Percentiles rank a stretch among this genome's conserved stretches.
These are phyloP conservation scores for Jordanella pulchra DNA, from an alignment of 2,797 vertebrate species.

Conservation along the genomic window DNA sequence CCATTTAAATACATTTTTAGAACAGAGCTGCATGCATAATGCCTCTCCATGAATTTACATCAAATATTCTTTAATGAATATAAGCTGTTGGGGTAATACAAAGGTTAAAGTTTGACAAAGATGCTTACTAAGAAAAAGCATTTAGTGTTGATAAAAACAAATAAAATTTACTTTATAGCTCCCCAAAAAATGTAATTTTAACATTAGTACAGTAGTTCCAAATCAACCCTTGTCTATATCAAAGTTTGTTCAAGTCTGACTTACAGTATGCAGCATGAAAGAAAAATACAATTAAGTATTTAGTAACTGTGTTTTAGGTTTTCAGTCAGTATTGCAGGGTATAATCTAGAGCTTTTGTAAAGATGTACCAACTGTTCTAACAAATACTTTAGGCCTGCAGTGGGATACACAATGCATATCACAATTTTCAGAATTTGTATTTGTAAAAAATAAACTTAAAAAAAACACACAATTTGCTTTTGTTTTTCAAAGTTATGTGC, in stretches of 20 bases:
- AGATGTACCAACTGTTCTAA: conserved; percentile 41
- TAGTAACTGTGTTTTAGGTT: not conserved
- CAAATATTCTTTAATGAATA: conserved; percentile 60
- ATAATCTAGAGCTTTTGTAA: conserved; percentile 34
- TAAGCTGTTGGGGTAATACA: conserved; percentile 44
- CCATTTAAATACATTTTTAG: conserved; percentile 51
- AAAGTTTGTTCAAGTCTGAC: not conserved
- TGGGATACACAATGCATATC: conserved; percentile 5
- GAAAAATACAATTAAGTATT: conserved; percentile 2
- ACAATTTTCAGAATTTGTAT: not conserved
- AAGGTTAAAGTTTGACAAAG: conserved; percentile 8
- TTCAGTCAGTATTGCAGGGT: conserved; percentile 4
- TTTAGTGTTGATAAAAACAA: conserved; percentile 21
- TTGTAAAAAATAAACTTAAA: not conserved
- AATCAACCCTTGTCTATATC: conserved; percentile 11
- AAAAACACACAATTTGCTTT: not conserved
- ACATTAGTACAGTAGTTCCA: not conserved
- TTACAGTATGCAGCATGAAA: conserved; percentile 11
- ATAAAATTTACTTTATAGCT: conserved; percentile 2
- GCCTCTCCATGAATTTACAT: conserved; percentile 58
- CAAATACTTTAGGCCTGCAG: conserved; percentile 41
- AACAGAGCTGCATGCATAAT: conserved; percentile 56
- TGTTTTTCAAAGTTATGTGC: not conserved
- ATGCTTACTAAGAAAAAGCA: conserved; percentile 21
- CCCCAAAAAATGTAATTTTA: not conserved